phyloP scores from a whole-genome alignment of 2,113 vertebrate species.

The Emydura subglobosa region DNA sequence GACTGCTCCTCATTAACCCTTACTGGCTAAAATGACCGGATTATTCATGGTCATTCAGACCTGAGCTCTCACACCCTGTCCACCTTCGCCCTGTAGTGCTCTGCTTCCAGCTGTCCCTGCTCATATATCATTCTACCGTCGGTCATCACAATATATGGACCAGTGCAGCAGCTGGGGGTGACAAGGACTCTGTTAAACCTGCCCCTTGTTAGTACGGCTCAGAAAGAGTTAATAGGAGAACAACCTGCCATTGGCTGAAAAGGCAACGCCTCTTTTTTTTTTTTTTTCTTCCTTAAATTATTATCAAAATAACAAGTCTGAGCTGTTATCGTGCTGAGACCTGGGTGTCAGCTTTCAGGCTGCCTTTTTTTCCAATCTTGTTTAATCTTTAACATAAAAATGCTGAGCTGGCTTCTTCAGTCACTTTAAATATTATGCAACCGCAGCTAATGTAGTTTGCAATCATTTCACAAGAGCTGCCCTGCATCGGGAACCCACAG shows the following conservation, averaged over 20 bases:
- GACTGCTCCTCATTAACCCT: neutral
- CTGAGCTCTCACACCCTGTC: neutral
- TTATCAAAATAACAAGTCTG: neutral
- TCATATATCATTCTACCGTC: neutral
- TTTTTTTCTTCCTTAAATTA: neutral
- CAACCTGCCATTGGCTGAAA: rapidly evolving
- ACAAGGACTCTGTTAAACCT: neutral
- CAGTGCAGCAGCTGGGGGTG: neutral
- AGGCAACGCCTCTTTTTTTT: neutral
- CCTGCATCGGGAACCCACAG: rapidly evolving
- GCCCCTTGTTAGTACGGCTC: neutral
- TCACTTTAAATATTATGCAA: constrained; percentile 44
- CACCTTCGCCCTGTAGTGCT: neutral
- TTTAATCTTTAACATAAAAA: constrained; percentile 69
- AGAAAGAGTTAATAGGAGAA: neutral
- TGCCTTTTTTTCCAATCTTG: neutral
- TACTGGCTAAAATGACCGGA: neutral
- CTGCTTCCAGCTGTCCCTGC: neutral
- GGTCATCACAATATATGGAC: neutral
- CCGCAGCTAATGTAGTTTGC: neutral
- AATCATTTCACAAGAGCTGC: neutral
- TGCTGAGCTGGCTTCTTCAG: constrained; percentile 30
- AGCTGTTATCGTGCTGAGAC: neutral
- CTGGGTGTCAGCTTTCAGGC: neutral
- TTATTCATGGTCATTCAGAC: neutral